A percentile compares a stretch with the other conserved stretches of the same genome.
These are phyloP conservation scores for Rhagologus leucostigma DNA, from an alignment of 2,113 vertebrate species.

Conservation along the genomic window DNA sequence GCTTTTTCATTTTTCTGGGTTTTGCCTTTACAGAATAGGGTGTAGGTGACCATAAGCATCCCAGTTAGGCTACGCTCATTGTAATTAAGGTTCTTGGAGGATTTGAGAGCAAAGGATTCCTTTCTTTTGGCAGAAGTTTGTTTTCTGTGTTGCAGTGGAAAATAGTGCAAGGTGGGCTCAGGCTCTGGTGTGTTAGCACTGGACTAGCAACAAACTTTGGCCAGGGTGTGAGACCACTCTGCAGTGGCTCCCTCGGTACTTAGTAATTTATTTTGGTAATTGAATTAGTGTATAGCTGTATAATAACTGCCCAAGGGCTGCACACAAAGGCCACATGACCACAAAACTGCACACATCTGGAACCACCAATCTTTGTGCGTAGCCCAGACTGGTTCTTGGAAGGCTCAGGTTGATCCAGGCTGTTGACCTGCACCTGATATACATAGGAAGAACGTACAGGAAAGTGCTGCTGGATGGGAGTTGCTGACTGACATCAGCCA, in stretches of 20 bases:
- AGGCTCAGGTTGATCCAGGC: background rate
- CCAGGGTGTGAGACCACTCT: background rate
- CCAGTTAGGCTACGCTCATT: background rate
- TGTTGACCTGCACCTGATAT: background rate
- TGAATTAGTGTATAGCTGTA: background rate
- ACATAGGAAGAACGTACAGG: rapidly evolving
- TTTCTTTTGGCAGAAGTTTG: background rate
- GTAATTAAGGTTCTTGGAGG: background rate
- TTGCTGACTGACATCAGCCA: background rate
- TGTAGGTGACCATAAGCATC: background rate
- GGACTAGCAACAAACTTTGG: background rate
- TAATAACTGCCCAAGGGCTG: background rate
- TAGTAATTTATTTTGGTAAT: background rate
- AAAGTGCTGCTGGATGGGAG: background rate
- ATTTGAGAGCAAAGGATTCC: background rate
- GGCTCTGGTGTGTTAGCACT: background rate
- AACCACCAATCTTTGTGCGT: rapidly evolving
- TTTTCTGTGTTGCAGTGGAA: background rate
- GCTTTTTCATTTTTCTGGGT: background rate
- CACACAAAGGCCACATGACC: background rate
- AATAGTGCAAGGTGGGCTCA: background rate
- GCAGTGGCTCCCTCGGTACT: background rate
- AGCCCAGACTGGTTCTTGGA: background rate
- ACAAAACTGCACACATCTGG: background rate
- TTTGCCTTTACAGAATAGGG: background rate